phyloP scores from a whole-genome alignment of 2,113 vertebrate genomes.

The Oryctolagus cuniculus region mOryCun1.1 NC_091435.1:38578501-38579000 shows the following conservation, averaged over 20 bases:
- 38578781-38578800: background rate
- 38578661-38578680: background rate
- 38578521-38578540: background rate
- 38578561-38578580: background rate
- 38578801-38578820: background rate
- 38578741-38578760: background rate
- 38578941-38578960: too few relatives aligned
- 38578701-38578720: background rate
- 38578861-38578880: background rate
- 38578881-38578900: background rate
- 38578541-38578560: background rate
- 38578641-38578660: background rate
- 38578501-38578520: background rate
- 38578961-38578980: too few relatives aligned
- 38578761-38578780: background rate
- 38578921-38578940: background rate
- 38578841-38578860: background rate
- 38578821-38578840: background rate
- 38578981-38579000: too few relatives aligned
- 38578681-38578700: background rate
- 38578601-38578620: background rate
- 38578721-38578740: background rate
- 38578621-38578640: background rate
- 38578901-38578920: background rate
- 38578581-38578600: background rate